Evolutionary conservation across 2,888 invertebrate species (phyloP).

Genomic region (Dryobota labecula): DNA sequence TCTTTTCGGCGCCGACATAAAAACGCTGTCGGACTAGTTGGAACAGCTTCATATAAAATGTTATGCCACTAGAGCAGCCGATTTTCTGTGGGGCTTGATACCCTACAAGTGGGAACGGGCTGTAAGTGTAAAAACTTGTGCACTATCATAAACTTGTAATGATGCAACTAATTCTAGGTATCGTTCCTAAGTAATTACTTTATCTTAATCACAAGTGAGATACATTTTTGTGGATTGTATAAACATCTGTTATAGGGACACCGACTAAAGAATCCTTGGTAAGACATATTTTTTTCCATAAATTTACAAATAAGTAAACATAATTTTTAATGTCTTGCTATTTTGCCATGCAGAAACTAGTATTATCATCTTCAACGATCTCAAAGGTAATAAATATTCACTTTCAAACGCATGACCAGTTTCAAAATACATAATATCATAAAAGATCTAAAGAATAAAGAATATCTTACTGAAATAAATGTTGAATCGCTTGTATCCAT

Average conservation of each 20-base stretch:
- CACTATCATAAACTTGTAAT: neutral
- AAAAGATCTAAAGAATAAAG: slow-evolving; percentile 16
- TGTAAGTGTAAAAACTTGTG: neutral
- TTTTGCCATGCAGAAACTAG: neutral
- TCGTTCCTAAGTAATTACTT: no score
- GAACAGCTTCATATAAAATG: no score
- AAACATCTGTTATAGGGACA: no score
- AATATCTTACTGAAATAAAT: slow-evolving; percentile 21
- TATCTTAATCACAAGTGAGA: no score
- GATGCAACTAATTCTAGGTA: neutral
- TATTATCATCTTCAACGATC: neutral
- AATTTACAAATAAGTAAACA: neutral
- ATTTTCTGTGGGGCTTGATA: no score
- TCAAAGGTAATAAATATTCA: neutral
- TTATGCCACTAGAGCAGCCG: no score
- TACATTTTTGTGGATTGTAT: neutral
- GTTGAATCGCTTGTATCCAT: slow-evolving; percentile 37
- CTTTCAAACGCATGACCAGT: neutral
- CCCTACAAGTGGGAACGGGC: no score
- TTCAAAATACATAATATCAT: slow-evolving; percentile 12
- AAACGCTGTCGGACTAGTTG: no score
- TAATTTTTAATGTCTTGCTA: neutral
- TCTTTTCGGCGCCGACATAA: no score
- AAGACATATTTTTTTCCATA: neutral
- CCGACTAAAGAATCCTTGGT: neutral